Base-by-base conservation (phyloP, 2,888 invertebrate genomes). In the Thymelicus acteon region DNA sequence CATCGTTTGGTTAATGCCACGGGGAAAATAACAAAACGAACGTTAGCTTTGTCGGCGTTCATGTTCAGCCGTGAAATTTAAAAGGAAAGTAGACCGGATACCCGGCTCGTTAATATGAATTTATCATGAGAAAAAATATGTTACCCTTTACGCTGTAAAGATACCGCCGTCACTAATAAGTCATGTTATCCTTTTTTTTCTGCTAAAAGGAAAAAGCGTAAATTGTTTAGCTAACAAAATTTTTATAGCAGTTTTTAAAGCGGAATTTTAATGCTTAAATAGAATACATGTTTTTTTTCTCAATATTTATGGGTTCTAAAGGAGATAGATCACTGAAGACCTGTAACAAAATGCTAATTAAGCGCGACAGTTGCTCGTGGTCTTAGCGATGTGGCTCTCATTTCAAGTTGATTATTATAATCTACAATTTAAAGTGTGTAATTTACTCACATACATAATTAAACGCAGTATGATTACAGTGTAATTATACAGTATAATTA, bases 121-220 rank as follows among this genome's bases (percentile, higher is more conserved):
- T 75, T 77, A 75, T 77, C 73, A 77, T 76, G 76, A 74, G 70
- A 79, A 82, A 84, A 84, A 85, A 86, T 70, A 71, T 62, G 64
- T 60, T 60, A 71, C 71, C 64, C 60, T 60, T 71, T 65, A 64
- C 40, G 6, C 54, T 65, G 52, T 65, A 60, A 71, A 71, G 71
- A 71, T 71, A 65, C 63, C 58, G 39, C n/a, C 6, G 64, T 60
- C 52, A 70, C 64, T 70, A 70, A 70, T 70, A 70, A 64, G 64
- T 70, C 70, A 70, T 31, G 40, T 44, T 65, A 65, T 47, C 69
- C 64, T 60, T 39, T 64, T 64, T 31, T 68, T 66, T 47, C 57
- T 19, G 4, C 49, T 15, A 19, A 60, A 64, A 57, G 70, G 58
- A 52, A 60, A 70, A 52, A 57, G 62, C 19, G 61, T 54, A 62